Percentiles rank a stretch among this genome's conserved stretches.
Conservation (phyloP, 2,888 invertebrate species). For the Dorcus hopei region DNA sequence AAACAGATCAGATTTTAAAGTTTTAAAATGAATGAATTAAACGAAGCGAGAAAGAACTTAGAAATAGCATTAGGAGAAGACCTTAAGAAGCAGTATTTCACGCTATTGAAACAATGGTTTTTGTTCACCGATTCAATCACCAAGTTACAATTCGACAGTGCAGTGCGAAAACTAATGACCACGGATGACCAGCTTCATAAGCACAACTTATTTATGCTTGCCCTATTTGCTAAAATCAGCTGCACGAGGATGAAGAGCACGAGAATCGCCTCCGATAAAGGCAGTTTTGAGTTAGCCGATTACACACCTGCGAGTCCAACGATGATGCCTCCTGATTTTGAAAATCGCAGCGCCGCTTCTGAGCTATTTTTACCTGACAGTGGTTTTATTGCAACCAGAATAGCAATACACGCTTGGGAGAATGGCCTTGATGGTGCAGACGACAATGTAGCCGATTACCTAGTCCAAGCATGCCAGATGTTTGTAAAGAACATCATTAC, state of each 20-base stretch:
- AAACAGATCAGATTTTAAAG: neutral
- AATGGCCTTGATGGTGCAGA: constrained; percentile 81
- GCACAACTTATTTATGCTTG: constrained; percentile 81
- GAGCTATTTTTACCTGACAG: constrained; percentile 82
- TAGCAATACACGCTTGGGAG: constrained; percentile 87
- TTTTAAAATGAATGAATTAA: constrained; percentile 45
- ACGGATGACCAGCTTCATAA: constrained; percentile 69
- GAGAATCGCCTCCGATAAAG: constrained; percentile 47
- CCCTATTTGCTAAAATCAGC: constrained; percentile 51
- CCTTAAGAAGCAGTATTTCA: constrained; percentile 64
- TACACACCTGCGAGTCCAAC: constrained; percentile 16
- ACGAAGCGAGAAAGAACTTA: constrained; percentile 59
- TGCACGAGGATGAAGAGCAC: constrained; percentile 22
- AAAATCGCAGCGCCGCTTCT: constrained; percentile 56
- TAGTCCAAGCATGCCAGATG: constrained; percentile 75
- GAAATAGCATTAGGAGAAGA: constrained; percentile 66
- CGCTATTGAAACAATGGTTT: constrained; percentile 69
- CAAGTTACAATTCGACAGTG: constrained; percentile 79
- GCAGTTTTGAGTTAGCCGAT: constrained; percentile 31
- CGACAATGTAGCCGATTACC: constrained; percentile 76
- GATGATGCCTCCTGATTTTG: constrained; percentile 17
- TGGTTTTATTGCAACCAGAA: constrained; percentile 76
- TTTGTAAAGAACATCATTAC: constrained; percentile 81
- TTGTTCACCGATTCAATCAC: constrained; percentile 67
- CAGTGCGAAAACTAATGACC: constrained; percentile 70